Evolutionary conservation across 2,113 vertebrate species (phyloP), one percentile per base, ranked within the genome.

Genomic region (Pongo pygmaeus): DNA sequence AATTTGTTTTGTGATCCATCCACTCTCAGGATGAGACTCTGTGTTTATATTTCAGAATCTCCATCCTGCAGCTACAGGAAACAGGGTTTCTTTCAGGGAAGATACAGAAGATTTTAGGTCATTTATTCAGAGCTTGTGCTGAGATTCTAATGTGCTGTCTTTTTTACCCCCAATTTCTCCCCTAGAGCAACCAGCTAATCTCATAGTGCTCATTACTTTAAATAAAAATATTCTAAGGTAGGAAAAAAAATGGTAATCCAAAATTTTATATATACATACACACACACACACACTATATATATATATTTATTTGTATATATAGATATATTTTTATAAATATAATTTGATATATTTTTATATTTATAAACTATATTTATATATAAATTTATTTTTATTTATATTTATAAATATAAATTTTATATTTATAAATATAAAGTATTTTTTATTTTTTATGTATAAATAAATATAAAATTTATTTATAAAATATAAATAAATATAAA

Each of bases 281-380:
- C 16, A 27, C 3, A n/a, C 6, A 50, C 32, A 32, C 32, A 30
- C 43, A 13, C 8, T 0, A 7, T 3, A 8, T 2, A 16, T 17
- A 35, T 35, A 8, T 2, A 23, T n/a, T 48, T 17, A 27, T 16
- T 17, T 48, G 11, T 32, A 43, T 35, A 32, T 6, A 23, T 9
- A 17, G 43, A 43, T 43, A 38, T 38, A 38, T 38, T 38, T 38
- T 38, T 38, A 38, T 38, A 38, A 38, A 38, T 38, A 38, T 38
- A 38, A 38, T 38, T 22, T 43, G 43, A 43, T 43, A 7, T 43
- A 43, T 43, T 43, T 43, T 43, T 43, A 43, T 43, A 7, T 43
- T 43, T 46, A 46, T 46, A 46, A 46, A 7, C 6, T 46, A 46
- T 46, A 46, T 46, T 6, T 1, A 7, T 43, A 43, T 43, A 43